Evolutionary conservation across 35 echinoderm and acorn worm genomes (phyloP).

Genomic region (Chiridota heheva): DNA sequence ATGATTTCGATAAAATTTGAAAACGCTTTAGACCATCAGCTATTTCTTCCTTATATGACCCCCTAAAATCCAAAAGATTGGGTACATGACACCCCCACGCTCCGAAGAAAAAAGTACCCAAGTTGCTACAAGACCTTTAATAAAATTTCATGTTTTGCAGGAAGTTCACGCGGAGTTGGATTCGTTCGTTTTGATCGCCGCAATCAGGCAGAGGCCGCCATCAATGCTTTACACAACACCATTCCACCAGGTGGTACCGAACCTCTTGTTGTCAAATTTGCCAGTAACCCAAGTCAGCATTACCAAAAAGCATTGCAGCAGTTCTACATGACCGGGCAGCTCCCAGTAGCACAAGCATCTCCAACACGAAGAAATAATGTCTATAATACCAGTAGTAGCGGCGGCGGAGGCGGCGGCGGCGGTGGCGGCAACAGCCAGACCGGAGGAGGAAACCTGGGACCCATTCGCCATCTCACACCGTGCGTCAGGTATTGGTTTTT

Average conservation of each 20-base stretch:
- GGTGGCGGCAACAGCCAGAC: no score
- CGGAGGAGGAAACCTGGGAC: constrained; percentile 51
- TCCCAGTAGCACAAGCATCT: constrained; percentile 48
- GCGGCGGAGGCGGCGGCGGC: no score
- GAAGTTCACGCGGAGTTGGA: constrained; percentile 85
- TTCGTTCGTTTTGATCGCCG: constrained; percentile 96
- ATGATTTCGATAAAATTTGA: no score
- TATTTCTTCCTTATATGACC: no score
- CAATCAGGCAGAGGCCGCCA: constrained; percentile 89
- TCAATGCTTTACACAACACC: constrained; percentile 79
- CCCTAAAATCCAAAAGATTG: no score
- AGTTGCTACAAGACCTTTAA: no score
- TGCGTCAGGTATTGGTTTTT: constrained; percentile 76
- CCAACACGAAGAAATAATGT: constrained; percentile 43
- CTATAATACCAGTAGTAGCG: no score
- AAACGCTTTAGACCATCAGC: no score
- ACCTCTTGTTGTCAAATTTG: constrained; percentile 91
- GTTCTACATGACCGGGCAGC: constrained; percentile 88
- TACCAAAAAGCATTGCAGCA: constrained; percentile 94
- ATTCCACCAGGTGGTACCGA: constrained; percentile 88
- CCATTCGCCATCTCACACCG: constrained; percentile 86
- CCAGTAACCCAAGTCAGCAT: constrained; percentile 97
- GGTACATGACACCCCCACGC: no score
- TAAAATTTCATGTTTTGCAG: no score
- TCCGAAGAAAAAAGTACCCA: no score